Evolutionary conservation across 2,888 invertebrate species (phyloP).

Genomic region (Papilio gigon): DNA sequence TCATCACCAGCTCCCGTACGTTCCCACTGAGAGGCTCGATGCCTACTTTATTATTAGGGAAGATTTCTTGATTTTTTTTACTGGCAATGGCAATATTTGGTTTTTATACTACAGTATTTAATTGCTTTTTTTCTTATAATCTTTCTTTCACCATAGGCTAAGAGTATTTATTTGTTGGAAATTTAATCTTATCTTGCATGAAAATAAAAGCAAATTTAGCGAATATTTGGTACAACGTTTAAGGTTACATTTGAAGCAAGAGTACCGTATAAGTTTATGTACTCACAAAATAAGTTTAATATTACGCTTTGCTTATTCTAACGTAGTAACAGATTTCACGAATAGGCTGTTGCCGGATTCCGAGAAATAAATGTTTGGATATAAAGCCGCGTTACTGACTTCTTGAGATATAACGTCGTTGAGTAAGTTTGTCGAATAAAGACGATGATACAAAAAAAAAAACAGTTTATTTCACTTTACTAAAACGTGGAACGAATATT

Average conservation of each 20-base stretch:
- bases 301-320: slow-evolving; percentile 34
- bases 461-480: neutral
- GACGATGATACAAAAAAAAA: slow-evolving; percentile 5
- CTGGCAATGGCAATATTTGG: too few relatives aligned
- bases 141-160: neutral
- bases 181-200: too few relatives aligned
- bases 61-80: too few relatives aligned
- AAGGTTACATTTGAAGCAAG: neutral
- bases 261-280: slow-evolving; percentile 6
- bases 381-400: slow-evolving; percentile 22
- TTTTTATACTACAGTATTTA: too few relatives aligned
- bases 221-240: neutral
- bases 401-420: slow-evolving; percentile 14
- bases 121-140: too few relatives aligned
- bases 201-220: too few relatives aligned
- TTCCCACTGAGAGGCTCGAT: too few relatives aligned
- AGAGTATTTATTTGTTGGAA: neutral
- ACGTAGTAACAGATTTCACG: slow-evolving; percentile 31
- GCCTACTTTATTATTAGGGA: too few relatives aligned
- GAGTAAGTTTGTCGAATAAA: slow-evolving; percentile 11
- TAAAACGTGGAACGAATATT: neutral
- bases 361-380: slow-evolving; percentile 15
- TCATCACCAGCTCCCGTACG: too few relatives aligned
- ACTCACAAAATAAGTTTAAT: slow-evolving; percentile 6
- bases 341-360: slow-evolving; percentile 22